phyloP scores from a whole-genome alignment of 1,140 invertebrate species.

The Drosophila ercepeae region DNA sequence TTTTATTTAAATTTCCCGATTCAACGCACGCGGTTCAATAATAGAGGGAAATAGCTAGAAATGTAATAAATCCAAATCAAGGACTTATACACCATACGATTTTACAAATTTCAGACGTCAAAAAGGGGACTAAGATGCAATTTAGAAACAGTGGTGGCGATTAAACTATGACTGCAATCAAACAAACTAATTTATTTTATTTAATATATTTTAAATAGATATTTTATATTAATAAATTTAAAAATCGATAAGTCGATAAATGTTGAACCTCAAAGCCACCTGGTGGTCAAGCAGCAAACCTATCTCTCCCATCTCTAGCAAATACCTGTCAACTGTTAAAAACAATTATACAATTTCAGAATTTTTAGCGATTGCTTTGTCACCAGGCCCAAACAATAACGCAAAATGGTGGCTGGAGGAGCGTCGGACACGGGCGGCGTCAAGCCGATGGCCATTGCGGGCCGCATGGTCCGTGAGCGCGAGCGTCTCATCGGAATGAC shows the following conservation, averaged over 20 bases:
- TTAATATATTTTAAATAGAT: too few relatives aligned
- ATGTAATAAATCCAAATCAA: too few relatives aligned
- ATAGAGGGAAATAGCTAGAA: background rate
- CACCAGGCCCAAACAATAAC: background rate
- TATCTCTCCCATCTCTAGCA: background rate
- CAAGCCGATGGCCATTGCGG: slow-evolving; percentile 89
- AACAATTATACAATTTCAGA: slow-evolving; percentile 38
- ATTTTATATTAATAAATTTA: too few relatives aligned
- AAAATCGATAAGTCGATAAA: background rate
- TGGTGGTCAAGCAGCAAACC: too few relatives aligned
- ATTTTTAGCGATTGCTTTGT: slow-evolving; percentile 12
- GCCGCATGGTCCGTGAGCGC: slow-evolving; percentile 89
- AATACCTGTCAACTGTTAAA: background rate
- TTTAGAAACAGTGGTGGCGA: too few relatives aligned
- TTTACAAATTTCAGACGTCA: too few relatives aligned
- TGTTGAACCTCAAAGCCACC: background rate
- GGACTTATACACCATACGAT: too few relatives aligned
- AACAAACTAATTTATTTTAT: too few relatives aligned
- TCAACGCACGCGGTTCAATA: slow-evolving; percentile 15
- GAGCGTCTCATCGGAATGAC: slow-evolving; percentile 93
- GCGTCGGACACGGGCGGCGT: slow-evolving; percentile 86
- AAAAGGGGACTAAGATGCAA: too few relatives aligned
- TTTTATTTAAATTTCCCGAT: background rate
- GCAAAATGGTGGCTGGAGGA: slow-evolving; percentile 67
- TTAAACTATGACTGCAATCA: too few relatives aligned